A percentile compares a stretch with the other conserved stretches of the same genome.
These are phyloP conservation scores for Anguilla anguilla DNA, from an alignment of 2,797 vertebrate genomes.

Conservation along the genomic window DNA sequence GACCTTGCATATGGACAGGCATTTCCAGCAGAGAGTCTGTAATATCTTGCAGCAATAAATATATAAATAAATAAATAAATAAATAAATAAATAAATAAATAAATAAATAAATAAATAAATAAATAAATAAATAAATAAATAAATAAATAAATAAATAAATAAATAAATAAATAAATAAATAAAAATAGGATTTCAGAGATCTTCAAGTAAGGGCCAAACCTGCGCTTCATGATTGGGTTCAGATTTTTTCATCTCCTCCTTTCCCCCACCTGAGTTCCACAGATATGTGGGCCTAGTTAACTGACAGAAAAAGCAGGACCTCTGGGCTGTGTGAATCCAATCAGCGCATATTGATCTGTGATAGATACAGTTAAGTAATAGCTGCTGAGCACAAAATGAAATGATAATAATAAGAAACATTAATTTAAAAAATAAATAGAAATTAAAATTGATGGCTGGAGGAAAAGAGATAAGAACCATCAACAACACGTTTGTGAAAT, in stretches of 20 bases:
- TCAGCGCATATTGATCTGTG: constrained; percentile 11
- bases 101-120: not conserved
- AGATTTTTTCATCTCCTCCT: constrained; percentile 1
- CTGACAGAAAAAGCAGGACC: not conserved
- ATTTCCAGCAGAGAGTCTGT: not conserved
- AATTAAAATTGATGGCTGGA: not conserved
- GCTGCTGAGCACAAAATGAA: not conserved
- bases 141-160: not conserved
- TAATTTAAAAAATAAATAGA: not conserved
- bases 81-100: constrained; percentile 7
- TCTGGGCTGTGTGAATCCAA: not conserved
- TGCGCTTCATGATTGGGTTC: not conserved
- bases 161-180: not conserved
- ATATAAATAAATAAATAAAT: not conserved
- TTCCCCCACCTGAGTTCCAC: not conserved
- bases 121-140: not conserved
- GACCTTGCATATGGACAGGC: not conserved
- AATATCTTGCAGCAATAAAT: not conserved
- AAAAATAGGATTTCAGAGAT: not conserved
- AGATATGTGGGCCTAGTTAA: not conserved
- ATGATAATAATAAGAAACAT: not conserved
- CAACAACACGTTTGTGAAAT: not conserved
- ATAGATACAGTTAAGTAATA: not conserved
- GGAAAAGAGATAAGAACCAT: not conserved
- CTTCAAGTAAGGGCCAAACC: not conserved